Conservation (phyloP, 2,113 vertebrate genomes). For the Uria aalge region DNA sequence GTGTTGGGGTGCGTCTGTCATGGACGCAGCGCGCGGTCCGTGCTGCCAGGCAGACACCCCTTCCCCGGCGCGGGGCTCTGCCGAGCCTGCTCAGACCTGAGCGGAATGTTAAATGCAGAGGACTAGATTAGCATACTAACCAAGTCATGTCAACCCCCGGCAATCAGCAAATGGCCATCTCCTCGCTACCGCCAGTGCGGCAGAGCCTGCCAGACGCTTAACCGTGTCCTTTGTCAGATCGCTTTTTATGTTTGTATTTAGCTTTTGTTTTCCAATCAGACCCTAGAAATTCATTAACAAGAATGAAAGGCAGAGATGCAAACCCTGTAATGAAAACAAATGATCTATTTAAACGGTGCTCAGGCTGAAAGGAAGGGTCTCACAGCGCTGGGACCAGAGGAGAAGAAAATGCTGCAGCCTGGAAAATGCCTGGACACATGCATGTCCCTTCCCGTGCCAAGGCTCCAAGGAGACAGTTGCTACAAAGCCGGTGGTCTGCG, state of each 20-base stretch:
- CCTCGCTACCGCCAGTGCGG: conserved; percentile 10
- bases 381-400: not conserved
- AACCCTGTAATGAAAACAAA: conserved; percentile 73
- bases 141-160: conserved; percentile 64
- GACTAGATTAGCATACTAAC: conserved; percentile 75
- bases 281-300: conserved; percentile 75
- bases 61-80: conserved; percentile 48
- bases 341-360: conserved; percentile 59
- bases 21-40: not conserved
- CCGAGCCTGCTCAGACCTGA: conserved; percentile 68
- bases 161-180: conserved; percentile 65
- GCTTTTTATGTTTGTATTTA: conserved; percentile 22
- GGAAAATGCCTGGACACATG: conserved; percentile 53
- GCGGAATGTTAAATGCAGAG: conserved; percentile 63
- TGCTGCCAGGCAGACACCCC: conserved; percentile 57
- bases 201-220: conserved; percentile 44
- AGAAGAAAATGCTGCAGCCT: conserved; percentile 68
- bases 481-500: not conserved
- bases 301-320: conserved; percentile 68
- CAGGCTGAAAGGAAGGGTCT: conserved; percentile 46
- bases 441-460: not conserved
- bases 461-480: conserved; percentile 16
- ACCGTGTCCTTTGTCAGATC: conserved; percentile 58
- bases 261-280: conserved; percentile 73
- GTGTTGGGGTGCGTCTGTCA: not conserved